These are phyloP conservation scores for Dipodomys merriami DNA, from an alignment of 2,113 vertebrate genomes.

Conservation along the genomic window DNA sequence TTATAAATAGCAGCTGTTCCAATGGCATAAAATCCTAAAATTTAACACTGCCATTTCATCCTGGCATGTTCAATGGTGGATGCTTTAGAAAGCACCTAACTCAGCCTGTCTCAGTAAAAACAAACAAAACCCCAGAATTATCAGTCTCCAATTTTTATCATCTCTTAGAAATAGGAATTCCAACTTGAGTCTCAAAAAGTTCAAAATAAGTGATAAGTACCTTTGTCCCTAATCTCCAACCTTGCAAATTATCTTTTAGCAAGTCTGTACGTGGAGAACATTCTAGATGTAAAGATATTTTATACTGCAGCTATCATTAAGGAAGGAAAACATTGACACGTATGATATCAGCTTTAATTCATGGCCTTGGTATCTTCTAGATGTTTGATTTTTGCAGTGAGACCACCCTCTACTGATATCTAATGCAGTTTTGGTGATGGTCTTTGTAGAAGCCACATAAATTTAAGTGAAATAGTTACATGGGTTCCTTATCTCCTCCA, in stretches of 20 bases:
- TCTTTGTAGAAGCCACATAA: neutral
- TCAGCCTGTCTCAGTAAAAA: neutral
- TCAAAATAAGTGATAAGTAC: neutral
- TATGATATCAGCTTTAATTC: slow-evolving; percentile 66
- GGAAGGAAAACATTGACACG: slow-evolving; percentile 61
- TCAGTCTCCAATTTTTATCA: slow-evolving; percentile 15
- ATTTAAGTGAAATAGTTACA: slow-evolving; percentile 12
- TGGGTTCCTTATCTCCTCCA: neutral
- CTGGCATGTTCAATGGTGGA: slow-evolving; percentile 36
- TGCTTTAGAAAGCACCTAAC: neutral
- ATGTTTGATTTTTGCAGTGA: slow-evolving; percentile 58
- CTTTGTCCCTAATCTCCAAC: neutral
- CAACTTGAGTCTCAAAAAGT: slow-evolving; percentile 2
- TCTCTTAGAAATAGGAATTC: neutral
- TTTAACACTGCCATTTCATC: slow-evolving; percentile 39
- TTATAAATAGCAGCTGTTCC: slow-evolving; percentile 51
- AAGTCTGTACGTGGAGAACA: neutral
- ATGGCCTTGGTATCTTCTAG: slow-evolving; percentile 67
- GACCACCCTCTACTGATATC: neutral
- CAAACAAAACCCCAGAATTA: neutral
- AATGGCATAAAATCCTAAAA: slow-evolving; percentile 27
- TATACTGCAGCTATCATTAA: slow-evolving; percentile 43
- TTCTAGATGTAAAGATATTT: slow-evolving; percentile 55
- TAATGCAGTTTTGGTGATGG: neutral
- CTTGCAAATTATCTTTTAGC: slow-evolving; percentile 46